Evolutionary conservation across 2,797 vertebrate genomes (phyloP).

Genomic region (Dendrocincla tyrannina): DNA sequence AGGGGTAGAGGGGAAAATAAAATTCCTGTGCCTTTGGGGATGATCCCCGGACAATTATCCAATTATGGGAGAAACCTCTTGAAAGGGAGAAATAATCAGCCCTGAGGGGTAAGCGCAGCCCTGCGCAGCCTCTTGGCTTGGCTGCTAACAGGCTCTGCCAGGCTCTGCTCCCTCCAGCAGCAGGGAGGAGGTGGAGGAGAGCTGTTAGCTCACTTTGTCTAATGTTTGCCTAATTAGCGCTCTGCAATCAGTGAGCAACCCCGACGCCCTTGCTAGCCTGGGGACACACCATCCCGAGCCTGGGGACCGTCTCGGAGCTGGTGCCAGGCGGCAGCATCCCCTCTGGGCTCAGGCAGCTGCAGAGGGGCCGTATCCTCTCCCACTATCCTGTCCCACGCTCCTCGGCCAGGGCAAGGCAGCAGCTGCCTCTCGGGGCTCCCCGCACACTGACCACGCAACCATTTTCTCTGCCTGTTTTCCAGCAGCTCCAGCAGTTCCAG

Average conservation of each 20-base stretch:
- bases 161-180: neutral
- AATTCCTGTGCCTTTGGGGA: neutral
- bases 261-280: neutral
- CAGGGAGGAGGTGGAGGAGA: neutral
- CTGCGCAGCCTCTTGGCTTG: neutral
- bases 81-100: slow-evolving; percentile 34
- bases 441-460: neutral
- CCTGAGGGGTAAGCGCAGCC: slow-evolving; percentile 13
- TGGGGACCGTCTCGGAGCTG: neutral
- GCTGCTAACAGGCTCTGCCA: slow-evolving; percentile 40
- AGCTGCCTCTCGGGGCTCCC: neutral
- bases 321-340: neutral
- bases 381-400: accelerated
- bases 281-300: neutral
- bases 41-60: slow-evolving; percentile 35
- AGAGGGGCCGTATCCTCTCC: neutral
- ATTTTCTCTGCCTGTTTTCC: neutral
- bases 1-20: neutral
- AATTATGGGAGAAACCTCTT: slow-evolving; percentile 30
- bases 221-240: slow-evolving; percentile 35
- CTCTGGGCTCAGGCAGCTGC: neutral
- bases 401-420: neutral
- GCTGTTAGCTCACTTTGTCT: neutral
- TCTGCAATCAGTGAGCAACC: slow-evolving; percentile 36
- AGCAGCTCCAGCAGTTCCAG: neutral